Evolutionary conservation across 2,113 vertebrate species (phyloP), one percentile per base, ranked within the genome.

Genomic region (Nanorana parkeri): DNA sequence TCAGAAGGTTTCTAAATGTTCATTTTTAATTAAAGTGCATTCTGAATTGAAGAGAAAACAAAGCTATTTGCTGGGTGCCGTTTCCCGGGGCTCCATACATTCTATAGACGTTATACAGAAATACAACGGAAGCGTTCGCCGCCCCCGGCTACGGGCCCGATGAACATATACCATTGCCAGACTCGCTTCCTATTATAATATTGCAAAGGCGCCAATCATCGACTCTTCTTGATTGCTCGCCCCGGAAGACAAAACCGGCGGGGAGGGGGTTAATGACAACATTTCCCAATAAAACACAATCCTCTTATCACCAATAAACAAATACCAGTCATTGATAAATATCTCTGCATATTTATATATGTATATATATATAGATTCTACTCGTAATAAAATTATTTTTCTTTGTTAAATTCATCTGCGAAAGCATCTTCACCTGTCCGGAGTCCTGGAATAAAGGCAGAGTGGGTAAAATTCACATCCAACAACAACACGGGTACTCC

Each of bases 231-330:
- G 41, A 10, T 47, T 47, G 6, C 41, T 47, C 41, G 13, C 41
- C 13, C 41, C n/a, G n/a, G n/a, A n/a, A n/a, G n/a, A n/a, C n/a
- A n/a, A n/a, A n/a, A n/a, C n/a, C n/a, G n/a, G n/a, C n/a, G n/a
- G n/a, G n/a, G 51, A 82, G 52, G 64, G 80, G 64, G 72, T 47
- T 75, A 68, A 83, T 76, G 52, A 76, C 68, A 81, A 60, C 17
- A 58, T 93, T 92, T 95, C 95, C 96, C 93, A 90, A 93, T 94
- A 92, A 95, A 96, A 95, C 91, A 90, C 96, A 88, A 90, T 89
- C 90, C 86, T 90, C 86, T 52, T 26, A 17, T 26, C 64, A 61
- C 69, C 28, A 75, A 74, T 55, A 52, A 81, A 82, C 71, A 75
- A 56, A 75, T 73, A 67, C 69, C 80, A 82, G 60, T 67, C 52